Base-by-base conservation (phyloP, 2,113 vertebrate species). In the Ceratotherium simum region DNA sequence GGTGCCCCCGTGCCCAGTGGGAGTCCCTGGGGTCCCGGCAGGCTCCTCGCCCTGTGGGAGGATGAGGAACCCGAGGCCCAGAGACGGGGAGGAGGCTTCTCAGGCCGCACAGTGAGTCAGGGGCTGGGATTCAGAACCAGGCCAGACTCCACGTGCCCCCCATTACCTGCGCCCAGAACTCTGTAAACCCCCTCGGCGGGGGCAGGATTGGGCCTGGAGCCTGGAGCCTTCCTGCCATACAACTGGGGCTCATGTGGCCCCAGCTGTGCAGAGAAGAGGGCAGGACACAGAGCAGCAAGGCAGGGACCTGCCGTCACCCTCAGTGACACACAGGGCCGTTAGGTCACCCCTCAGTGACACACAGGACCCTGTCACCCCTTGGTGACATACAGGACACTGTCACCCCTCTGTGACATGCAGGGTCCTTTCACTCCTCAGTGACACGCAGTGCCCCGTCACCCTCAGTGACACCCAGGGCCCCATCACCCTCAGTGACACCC, bases 11-110 rank as follows among this genome's bases (percentile, higher is more conserved):
- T 31, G 33, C 31, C 27, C 13, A 0, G 3, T 51, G 27, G 42
- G 48, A 60, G 54, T 27, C 70, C 7, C 8, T 36, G 39, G 31
- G 42, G 3, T 39, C 81, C 7, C 2, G 0, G 8, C 3, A 33
- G 16, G 11, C 31, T 65, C 80, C 39, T 48, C 23, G 0, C 14
- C 23, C 23, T 39, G 4, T 39, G 17, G 54, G 21, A 33, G 12
- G 33, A 18, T 60, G 29, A 14, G 1, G n/a, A 62, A n/a, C 9
- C 51, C 1, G 0, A 70, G 14, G 12, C 8, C n/a, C 14, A 46
- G 11, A 25, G 27, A 33, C 0, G 3, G 20, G 27, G 31, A 48
- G 12, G 39, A 18, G 21, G 54, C 23, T 20, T 11, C 51, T 76
- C 2, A 0, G 8, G 11, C 62, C 64, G 5, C 48, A 1, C 27